A percentile compares a stretch with the other conserved stretches of the same genome.
These are phyloP conservation scores for Silurus lanzhouensis DNA, from an alignment of 2,797 vertebrate genomes.

Conservation along the genomic window DNA sequence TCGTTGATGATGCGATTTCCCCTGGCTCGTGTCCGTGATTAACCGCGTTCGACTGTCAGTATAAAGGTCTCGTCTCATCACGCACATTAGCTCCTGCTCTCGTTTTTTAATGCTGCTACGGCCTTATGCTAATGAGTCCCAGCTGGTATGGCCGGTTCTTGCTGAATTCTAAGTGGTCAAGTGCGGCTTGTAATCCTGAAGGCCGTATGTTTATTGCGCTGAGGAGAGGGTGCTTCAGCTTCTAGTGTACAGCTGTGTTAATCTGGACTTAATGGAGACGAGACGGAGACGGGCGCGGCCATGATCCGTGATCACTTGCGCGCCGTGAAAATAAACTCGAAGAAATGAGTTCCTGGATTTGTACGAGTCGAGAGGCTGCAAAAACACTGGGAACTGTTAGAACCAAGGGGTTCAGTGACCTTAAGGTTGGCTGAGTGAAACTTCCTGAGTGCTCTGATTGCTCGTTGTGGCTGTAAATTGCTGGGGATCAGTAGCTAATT, in stretches of 20 bases:
- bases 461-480: conserved; percentile 11
- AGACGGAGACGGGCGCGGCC: conserved; percentile 76
- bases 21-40: conserved; percentile 24
- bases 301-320: conserved; percentile 75
- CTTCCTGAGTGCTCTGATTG: conserved; percentile 9
- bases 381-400: conserved; percentile 61
- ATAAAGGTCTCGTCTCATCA: conserved; percentile 41
- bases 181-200: conserved; percentile 91
- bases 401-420: conserved; percentile 63
- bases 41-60: conserved; percentile 1
- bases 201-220: conserved; percentile 86
- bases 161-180: conserved; percentile 97
- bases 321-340: conserved; percentile 70
- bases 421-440: conserved; percentile 47
- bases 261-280: conserved; percentile 90
- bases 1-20: conserved; percentile 3
- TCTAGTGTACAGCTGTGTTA: conserved; percentile 95
- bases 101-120: conserved; percentile 46
- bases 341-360: conserved; percentile 71
- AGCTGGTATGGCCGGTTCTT: conserved; percentile 92
- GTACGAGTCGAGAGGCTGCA: conserved; percentile 62
- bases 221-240: conserved; percentile 88
- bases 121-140: conserved; percentile 84
- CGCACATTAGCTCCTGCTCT: conserved; percentile 24
- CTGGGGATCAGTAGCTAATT: conserved; percentile 15